Conservation (phyloP, 2,888 invertebrate genomes). For the Cephalotes varians region DNA sequence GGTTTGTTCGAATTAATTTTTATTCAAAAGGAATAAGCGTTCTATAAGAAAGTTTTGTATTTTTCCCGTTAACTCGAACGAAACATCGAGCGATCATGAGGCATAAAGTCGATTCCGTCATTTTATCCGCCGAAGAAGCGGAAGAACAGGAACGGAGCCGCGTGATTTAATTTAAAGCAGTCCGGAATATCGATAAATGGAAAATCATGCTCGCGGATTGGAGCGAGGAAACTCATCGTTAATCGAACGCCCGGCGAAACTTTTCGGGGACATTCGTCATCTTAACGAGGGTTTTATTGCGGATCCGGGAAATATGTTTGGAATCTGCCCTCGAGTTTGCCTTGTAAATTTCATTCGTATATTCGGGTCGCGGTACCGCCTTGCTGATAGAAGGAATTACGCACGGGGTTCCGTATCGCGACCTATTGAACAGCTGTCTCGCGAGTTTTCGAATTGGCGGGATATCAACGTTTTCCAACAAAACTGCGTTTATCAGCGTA, state of each 20-base stretch:
- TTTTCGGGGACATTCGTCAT: slow-evolving; percentile 57
- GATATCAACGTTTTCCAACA: background rate
- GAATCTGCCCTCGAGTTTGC: slow-evolving; percentile 37
- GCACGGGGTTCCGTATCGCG: background rate
- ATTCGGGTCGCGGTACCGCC: background rate
- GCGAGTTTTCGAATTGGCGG: background rate
- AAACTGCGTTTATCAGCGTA: background rate
- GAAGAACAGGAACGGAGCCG: background rate
- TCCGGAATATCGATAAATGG: slow-evolving; percentile 52
- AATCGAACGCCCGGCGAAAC: slow-evolving; percentile 41
- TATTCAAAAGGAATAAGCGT: slow-evolving; percentile 3
- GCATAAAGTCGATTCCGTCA: slow-evolving; percentile 34
- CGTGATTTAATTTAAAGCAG: slow-evolving; percentile 49
- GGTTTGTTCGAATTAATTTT: slow-evolving; percentile 24
- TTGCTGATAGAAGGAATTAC: slow-evolving; percentile 24
- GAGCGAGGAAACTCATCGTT: slow-evolving; percentile 30
- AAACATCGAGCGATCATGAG: slow-evolving; percentile 33
- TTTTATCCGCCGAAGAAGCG: background rate
- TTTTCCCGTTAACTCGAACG: slow-evolving; percentile 41
- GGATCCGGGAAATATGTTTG: slow-evolving; percentile 45
- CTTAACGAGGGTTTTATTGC: slow-evolving; percentile 66
- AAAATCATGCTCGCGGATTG: slow-evolving; percentile 42
- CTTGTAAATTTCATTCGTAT: slow-evolving; percentile 48
- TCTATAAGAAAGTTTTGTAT: slow-evolving; percentile 41
- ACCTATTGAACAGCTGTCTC: background rate